phyloP scores from a whole-genome alignment of 2,797 vertebrate genomes.

The Simalia tracyae region DNA sequence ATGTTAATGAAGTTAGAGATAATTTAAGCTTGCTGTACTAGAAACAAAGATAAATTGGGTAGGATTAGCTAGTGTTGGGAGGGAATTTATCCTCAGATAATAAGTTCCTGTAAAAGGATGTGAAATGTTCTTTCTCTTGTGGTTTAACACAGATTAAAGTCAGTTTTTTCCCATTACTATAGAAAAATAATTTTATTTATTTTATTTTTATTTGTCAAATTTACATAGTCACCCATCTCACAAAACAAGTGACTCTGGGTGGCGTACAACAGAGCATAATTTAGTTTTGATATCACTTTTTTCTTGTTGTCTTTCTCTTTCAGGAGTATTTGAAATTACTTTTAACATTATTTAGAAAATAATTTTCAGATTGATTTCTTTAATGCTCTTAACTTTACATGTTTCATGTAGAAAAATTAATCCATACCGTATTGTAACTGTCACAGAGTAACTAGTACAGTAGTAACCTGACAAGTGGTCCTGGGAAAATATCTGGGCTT shows the following conservation, averaged over 20 bases:
- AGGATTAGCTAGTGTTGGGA: neutral
- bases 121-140: neutral
- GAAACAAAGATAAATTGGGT: neutral
- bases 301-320: neutral
- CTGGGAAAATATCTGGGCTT: neutral
- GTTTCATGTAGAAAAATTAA: neutral
- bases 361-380: neutral
- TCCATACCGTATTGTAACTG: neutral
- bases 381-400: neutral
- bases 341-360: neutral
- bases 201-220: no score
- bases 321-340: neutral
- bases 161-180: neutral
- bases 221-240: no score
- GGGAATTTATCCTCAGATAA: neutral
- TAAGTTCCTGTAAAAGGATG: neutral
- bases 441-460: neutral
- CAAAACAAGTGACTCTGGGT: no score
- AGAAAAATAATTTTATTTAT: neutral
- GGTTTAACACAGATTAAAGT: neutral
- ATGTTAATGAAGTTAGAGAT: neutral
- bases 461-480: neutral
- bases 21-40: neutral
- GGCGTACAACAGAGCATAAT: neutral
- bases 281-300: neutral